Conservation (phyloP, 2,888 invertebrate genomes). For the Xestia c-nigrum region DNA sequence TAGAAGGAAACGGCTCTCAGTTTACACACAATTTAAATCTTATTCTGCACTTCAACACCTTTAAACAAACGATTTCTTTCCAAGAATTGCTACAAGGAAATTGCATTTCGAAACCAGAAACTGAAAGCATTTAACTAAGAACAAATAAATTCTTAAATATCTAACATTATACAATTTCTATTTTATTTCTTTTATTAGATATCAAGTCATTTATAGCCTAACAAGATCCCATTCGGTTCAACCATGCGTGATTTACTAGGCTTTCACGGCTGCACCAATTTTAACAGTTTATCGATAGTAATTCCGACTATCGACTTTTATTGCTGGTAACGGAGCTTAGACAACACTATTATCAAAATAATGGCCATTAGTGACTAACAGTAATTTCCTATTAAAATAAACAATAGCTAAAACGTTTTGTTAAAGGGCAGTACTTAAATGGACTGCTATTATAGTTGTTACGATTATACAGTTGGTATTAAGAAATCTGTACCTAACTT, state of each 20-base stretch:
- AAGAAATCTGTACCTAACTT: constrained; percentile 1
- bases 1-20: constrained; percentile 38
- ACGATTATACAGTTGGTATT: constrained; percentile 7
- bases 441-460: constrained; percentile 10
- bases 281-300: constrained; percentile 42
- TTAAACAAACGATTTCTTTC: background rate
- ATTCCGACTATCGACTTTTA: constrained; percentile 42
- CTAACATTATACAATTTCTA: constrained; percentile 13
- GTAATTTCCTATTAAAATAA: constrained; percentile 47
- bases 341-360: constrained; percentile 52
- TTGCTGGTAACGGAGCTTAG: constrained; percentile 43
- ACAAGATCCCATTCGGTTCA: constrained; percentile 41
- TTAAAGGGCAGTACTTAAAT: constrained; percentile 31
- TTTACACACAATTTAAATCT: constrained; percentile 17
- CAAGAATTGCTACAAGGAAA: constrained; percentile 7
- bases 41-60: constrained; percentile 12
- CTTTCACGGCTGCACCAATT: constrained; percentile 32
- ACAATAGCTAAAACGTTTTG: constrained; percentile 30
- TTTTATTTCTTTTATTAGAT: constrained; percentile 45
- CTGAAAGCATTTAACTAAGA: constrained; percentile 1
- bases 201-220: constrained; percentile 39
- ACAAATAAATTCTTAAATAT: constrained; percentile 26
- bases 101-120: constrained; percentile 13
- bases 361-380: constrained; percentile 45
- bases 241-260: constrained; percentile 42